A percentile compares a stretch with the other conserved stretches of the same genome.
These are phyloP conservation scores for Calliphora vicina DNA, from an alignment of 1,140 invertebrate genomes.

Conservation along the genomic window DNA sequence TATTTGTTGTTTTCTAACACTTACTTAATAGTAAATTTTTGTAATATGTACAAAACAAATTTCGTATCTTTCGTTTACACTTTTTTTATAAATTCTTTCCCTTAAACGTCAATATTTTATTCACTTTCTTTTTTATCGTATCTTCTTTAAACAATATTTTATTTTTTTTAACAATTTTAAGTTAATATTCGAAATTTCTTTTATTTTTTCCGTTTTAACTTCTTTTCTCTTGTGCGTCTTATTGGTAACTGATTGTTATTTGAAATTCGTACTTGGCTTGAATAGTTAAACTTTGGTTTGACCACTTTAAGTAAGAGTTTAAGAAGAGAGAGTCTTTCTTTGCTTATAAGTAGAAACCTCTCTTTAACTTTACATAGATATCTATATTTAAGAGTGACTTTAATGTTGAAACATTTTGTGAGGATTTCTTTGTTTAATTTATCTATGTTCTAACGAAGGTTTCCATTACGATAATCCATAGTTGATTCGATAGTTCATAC, in stretches of 20 bases:
- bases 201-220: conserved; percentile 5
- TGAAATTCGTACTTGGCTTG: neutral
- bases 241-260: neutral
- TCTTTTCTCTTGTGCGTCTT: neutral
- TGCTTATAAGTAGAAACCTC: neutral
- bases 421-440: too few relatives aligned
- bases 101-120: neutral
- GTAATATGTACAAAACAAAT: neutral
- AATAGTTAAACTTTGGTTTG: neutral
- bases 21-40: conserved; percentile 15
- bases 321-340: neutral
- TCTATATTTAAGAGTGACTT: too few relatives aligned
- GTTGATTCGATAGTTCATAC: too few relatives aligned
- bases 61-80: neutral
- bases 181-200: neutral
- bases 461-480: too few relatives aligned
- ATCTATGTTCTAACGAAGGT: too few relatives aligned
- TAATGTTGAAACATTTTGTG: too few relatives aligned
- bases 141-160: neutral
- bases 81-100: neutral
- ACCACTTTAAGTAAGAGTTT: neutral
- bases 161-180: neutral
- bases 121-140: conserved; percentile 11
- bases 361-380: neutral
- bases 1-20: conserved; percentile 8